These are phyloP conservation scores for Stenopsyche tienmushanensis DNA, from an alignment of 1,140 invertebrate species.

Conservation along the genomic window DNA sequence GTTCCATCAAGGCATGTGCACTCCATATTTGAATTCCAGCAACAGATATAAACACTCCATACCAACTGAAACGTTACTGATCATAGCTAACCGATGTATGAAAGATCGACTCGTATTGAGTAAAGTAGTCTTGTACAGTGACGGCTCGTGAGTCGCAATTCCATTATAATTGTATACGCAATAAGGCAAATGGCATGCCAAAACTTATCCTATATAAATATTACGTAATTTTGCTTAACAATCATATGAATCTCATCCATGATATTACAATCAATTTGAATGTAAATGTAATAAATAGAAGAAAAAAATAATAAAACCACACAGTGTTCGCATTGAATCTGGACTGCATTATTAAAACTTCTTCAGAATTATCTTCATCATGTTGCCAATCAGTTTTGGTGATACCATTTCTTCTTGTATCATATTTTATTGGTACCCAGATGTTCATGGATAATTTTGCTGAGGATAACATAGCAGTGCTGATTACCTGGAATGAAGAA, in stretches of 20 bases:
- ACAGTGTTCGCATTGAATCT: not conserved
- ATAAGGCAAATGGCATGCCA: no score
- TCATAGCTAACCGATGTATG: constrained; percentile 8
- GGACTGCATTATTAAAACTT: no score
- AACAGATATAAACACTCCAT: not conserved
- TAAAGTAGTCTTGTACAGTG: constrained; percentile 25
- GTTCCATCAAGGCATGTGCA: not conserved
- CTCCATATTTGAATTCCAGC: not conserved
- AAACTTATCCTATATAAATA: not conserved
- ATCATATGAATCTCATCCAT: not conserved
- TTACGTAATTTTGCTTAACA: not conserved
- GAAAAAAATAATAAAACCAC: not conserved
- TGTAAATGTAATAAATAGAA: not conserved
- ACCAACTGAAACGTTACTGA: constrained; percentile 20
- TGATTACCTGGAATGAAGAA: no score
- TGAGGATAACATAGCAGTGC: no score
- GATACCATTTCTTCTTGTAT: no score
- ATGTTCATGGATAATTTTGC: no score
- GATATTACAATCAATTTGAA: not conserved
- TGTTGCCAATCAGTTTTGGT: no score
- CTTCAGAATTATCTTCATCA: no score
- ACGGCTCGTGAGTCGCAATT: not conserved
- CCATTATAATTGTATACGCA: no score
- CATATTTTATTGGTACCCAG: no score
- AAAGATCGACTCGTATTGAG: constrained; percentile 14